phyloP scores from a whole-genome alignment of 2,797 vertebrate species.

The Psittacula echo region DNA sequence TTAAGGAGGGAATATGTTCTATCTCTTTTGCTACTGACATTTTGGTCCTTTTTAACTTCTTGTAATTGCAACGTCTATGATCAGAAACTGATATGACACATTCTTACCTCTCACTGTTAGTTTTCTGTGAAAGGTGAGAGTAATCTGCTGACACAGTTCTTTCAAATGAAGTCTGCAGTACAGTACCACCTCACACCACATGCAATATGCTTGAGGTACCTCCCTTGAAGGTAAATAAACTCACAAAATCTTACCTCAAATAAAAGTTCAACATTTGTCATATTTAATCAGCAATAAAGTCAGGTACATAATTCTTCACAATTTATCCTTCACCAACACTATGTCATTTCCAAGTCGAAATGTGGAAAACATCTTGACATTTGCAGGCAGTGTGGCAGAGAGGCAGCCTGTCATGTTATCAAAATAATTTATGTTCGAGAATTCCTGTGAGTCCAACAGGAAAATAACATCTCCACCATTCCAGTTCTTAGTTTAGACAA shows the following conservation, averaged over 20 bases:
- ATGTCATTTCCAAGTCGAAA: conserved; percentile 65
- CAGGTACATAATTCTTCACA: conserved; percentile 46
- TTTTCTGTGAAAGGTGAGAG: not conserved
- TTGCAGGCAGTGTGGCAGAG: conserved; percentile 65
- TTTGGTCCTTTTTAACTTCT: not conserved
- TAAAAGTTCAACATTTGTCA: conserved; percentile 56
- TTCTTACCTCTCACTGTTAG: not conserved
- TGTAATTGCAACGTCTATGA: not conserved
- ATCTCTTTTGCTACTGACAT: not conserved
- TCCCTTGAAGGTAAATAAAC: conserved; percentile 58
- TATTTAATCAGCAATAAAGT: conserved; percentile 67
- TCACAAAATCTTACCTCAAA: conserved; percentile 61
- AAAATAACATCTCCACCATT: conserved; percentile 61
- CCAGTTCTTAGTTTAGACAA: conserved; percentile 60
- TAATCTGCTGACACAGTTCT: not conserved
- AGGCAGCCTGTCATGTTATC: conserved; percentile 68
- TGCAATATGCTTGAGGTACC: not conserved
- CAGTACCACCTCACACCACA: not conserved
- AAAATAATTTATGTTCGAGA: conserved; percentile 76
- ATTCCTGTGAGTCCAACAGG: conserved; percentile 58
- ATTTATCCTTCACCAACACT: conserved; percentile 64
- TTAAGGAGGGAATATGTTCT: not conserved
- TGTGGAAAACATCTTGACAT: conserved; percentile 30
- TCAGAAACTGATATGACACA: not conserved
- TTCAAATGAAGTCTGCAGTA: not conserved